A percentile compares a stretch with the other conserved stretches of the same genome.
These are phyloP conservation scores for Stichopus chloronotus DNA, from an alignment of 35 echinoderm and acorn worm genomes.

Conservation along the genomic window DNA sequence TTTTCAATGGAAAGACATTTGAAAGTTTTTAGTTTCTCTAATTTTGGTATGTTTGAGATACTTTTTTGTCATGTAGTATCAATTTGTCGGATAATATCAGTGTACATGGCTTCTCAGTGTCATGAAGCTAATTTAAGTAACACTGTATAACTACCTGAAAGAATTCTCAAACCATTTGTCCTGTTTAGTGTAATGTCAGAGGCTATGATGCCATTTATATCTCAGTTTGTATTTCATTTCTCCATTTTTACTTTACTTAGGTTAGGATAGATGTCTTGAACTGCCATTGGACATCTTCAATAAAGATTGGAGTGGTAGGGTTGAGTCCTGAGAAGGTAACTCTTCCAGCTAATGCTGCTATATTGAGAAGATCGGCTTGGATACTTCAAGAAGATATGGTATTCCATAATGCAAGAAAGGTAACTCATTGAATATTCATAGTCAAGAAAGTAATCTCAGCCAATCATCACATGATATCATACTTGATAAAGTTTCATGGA, in stretches of 20 bases:
- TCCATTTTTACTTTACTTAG: slow-evolving; percentile 17
- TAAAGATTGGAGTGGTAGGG: slow-evolving; percentile 90
- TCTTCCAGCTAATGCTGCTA: slow-evolving; percentile 76
- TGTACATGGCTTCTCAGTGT: no score
- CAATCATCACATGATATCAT: background rate
- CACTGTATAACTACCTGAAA: no score
- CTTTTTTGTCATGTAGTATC: no score
- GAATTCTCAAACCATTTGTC: no score
- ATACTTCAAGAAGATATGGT: slow-evolving; percentile 86
- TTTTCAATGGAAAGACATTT: no score
- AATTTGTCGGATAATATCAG: no score
- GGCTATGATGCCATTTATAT: no score
- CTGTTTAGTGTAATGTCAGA: no score
- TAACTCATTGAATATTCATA: slow-evolving; percentile 32
- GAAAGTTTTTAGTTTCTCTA: no score
- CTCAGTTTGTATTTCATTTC: background rate
- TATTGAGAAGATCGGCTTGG: slow-evolving; percentile 85
- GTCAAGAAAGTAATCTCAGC: background rate
- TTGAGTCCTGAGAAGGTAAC: slow-evolving; percentile 79
- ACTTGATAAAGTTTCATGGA: no score
- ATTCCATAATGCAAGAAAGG: slow-evolving; percentile 93
- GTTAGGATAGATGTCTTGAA: slow-evolving; percentile 68
- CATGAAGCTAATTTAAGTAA: no score
- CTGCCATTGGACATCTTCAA: slow-evolving; percentile 88
- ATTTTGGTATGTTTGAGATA: no score